Percentiles rank a stretch among this genome's conserved stretches.
phyloP scores from a whole-genome alignment of 1,140 invertebrate species.

The Lepidurus packardi region DNA sequence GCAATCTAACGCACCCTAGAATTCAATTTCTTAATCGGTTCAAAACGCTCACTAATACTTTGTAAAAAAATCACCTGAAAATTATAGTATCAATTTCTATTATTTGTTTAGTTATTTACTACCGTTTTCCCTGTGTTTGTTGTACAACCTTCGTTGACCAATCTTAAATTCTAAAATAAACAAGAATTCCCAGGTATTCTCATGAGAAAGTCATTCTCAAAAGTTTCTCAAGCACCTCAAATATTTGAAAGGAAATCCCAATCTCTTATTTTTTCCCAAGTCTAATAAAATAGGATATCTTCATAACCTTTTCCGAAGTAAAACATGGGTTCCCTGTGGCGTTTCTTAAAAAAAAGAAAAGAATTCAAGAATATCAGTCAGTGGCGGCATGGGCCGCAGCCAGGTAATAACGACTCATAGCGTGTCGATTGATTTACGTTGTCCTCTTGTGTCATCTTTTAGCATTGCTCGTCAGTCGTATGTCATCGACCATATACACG shows the following conservation, averaged over 20 bases:
- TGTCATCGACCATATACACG: not conserved
- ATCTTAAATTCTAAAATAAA: no score
- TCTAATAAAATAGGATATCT: conserved; percentile 6
- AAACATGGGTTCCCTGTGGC: not conserved
- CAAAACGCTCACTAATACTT: no score
- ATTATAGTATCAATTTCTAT: no score
- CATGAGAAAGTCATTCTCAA: not conserved
- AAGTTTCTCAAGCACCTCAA: not conserved
- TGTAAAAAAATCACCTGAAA: no score
- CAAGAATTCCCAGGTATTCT: not conserved
- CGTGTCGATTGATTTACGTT: conserved; percentile 13
- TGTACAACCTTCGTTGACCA: no score
- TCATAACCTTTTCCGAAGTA: not conserved
- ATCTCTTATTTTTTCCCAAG: not conserved
- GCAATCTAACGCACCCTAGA: no score
- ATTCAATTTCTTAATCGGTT: no score
- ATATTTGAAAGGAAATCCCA: not conserved
- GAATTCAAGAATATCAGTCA: not conserved
- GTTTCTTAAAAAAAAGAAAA: not conserved
- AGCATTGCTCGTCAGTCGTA: conserved; percentile 4
- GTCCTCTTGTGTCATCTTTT: conserved; percentile 9
- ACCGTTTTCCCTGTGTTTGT: no score
- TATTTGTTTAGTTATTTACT: no score
- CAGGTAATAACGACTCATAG: not conserved
- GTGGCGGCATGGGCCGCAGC: not conserved